These are phyloP conservation scores for Natrix natrix DNA, from an alignment of 2,797 vertebrate genomes.

Conservation along the genomic window DNA sequence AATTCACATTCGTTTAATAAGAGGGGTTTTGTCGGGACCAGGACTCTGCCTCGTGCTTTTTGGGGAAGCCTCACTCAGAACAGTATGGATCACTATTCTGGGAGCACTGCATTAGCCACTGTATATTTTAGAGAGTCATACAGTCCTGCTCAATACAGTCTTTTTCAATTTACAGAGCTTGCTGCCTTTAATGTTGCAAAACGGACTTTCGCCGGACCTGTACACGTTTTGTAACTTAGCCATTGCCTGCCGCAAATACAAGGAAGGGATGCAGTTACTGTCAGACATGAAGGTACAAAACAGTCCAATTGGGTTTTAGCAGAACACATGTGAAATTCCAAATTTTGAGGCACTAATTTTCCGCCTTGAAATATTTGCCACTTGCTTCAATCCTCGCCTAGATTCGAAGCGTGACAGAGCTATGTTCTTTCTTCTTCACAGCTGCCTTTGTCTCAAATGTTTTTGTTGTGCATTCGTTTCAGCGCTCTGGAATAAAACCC, in stretches of 20 bases:
- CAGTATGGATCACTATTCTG: not conserved
- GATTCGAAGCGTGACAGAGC: fast-evolving
- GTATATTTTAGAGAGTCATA: not conserved
- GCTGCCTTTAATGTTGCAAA: conserved; percentile 78
- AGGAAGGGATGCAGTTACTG: conserved; percentile 85
- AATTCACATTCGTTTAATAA: too few relatives aligned
- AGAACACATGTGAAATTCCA: not conserved
- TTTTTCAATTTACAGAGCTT: conserved; percentile 71
- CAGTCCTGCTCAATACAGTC: not conserved
- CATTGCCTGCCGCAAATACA: conserved; percentile 75
- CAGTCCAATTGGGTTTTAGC: not conserved
- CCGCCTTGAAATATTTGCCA: not conserved
- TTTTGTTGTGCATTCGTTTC: conserved; percentile 29
- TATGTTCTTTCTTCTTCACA: not conserved
- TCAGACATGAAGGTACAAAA: conserved; percentile 78
- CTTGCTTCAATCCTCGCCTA: not conserved
- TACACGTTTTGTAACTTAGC: conserved; percentile 88
- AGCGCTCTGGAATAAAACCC: conserved; percentile 81
- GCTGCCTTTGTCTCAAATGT: not conserved
- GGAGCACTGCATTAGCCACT: not conserved
- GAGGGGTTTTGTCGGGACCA: too few relatives aligned
- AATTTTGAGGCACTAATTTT: not conserved
- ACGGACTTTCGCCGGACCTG: conserved; percentile 73
- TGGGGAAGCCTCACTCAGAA: too few relatives aligned
- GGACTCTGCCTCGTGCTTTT: too few relatives aligned